A percentile compares a stretch with the other conserved stretches of the same genome.
Conservation (phyloP, 2,888 invertebrate species). For the Hesperia comma region DNA sequence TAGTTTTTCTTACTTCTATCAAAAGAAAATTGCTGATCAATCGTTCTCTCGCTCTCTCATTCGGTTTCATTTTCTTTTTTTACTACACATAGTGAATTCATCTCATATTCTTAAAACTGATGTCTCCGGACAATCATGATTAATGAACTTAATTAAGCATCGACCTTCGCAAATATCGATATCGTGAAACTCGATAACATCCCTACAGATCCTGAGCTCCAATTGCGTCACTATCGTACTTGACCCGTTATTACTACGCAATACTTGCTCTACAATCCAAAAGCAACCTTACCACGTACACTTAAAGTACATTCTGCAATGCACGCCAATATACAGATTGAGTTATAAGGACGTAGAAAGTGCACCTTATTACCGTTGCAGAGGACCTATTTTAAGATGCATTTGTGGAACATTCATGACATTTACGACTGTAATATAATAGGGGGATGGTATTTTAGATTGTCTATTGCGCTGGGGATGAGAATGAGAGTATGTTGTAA, state of each 20-base stretch:
- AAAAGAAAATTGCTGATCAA: too few species aligned
- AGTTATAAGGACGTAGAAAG: not conserved
- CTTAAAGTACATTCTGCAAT: not conserved
- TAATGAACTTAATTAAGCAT: too few species aligned
- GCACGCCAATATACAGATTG: not conserved
- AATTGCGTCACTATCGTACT: slow-evolving; percentile 54
- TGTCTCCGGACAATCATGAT: too few species aligned
- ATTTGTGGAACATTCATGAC: slow-evolving; percentile 6
- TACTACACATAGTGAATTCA: too few species aligned
- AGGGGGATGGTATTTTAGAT: slow-evolving; percentile 17
- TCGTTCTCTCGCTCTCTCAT: too few species aligned
- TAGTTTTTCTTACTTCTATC: too few species aligned
- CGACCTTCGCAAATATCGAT: not conserved
- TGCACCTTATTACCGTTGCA: slow-evolving; percentile 13
- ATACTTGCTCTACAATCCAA: slow-evolving; percentile 35
- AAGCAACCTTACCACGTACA: slow-evolving; percentile 21
- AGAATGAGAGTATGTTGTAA: not conserved
- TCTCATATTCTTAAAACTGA: too few species aligned
- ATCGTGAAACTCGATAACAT: slow-evolving; percentile 41
- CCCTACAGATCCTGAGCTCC: slow-evolving; percentile 50
- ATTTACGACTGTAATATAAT: slow-evolving; percentile 10
- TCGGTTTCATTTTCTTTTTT: too few species aligned
- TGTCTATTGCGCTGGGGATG: not conserved
- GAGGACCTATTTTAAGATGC: not conserved
- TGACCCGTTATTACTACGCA: slow-evolving; percentile 50